Evolutionary conservation across 2,888 invertebrate genomes (phyloP).

Genomic region (Sinelater perroti): DNA sequence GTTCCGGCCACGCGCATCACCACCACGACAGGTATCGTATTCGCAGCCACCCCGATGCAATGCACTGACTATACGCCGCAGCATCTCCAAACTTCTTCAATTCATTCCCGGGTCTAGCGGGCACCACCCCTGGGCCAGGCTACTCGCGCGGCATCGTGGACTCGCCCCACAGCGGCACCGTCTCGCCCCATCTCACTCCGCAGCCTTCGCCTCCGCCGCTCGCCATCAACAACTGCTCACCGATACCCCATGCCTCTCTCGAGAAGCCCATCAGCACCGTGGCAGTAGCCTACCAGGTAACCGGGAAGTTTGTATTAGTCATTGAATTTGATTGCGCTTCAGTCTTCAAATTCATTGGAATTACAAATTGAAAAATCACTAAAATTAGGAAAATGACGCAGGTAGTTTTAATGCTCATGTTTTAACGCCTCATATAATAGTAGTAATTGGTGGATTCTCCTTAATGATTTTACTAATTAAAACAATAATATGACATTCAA

Average conservation of each 20-base stretch:
- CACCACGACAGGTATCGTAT: slow-evolving; percentile 45
- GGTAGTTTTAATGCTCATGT: too few relatives aligned
- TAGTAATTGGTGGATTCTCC: too few relatives aligned
- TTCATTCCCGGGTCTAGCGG: slow-evolving; percentile 54
- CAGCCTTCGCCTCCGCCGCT: slow-evolving; percentile 62
- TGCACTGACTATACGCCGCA: too few relatives aligned
- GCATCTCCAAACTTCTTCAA: slow-evolving; percentile 59
- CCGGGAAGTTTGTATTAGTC: background rate
- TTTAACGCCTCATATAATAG: too few relatives aligned
- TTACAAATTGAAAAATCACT: too few relatives aligned
- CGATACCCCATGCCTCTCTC: slow-evolving; percentile 53
- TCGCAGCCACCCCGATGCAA: too few relatives aligned
- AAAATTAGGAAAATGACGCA: too few relatives aligned
- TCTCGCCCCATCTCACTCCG: slow-evolving; percentile 62
- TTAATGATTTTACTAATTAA: too few relatives aligned
- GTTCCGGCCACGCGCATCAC: slow-evolving; percentile 59
- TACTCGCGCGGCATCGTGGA: slow-evolving; percentile 48
- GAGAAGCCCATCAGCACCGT: slow-evolving; percentile 51
- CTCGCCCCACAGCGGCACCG: slow-evolving; percentile 55
- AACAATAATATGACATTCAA: too few relatives aligned
- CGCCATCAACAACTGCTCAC: slow-evolving; percentile 57
- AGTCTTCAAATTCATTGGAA: background rate
- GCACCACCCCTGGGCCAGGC: slow-evolving; percentile 46
- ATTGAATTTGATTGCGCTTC: too few relatives aligned
- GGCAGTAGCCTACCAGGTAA: slow-evolving; percentile 57